Base-by-base conservation (phyloP, 2,797 vertebrate genomes). In the Cyclopterus lumpus region DNA sequence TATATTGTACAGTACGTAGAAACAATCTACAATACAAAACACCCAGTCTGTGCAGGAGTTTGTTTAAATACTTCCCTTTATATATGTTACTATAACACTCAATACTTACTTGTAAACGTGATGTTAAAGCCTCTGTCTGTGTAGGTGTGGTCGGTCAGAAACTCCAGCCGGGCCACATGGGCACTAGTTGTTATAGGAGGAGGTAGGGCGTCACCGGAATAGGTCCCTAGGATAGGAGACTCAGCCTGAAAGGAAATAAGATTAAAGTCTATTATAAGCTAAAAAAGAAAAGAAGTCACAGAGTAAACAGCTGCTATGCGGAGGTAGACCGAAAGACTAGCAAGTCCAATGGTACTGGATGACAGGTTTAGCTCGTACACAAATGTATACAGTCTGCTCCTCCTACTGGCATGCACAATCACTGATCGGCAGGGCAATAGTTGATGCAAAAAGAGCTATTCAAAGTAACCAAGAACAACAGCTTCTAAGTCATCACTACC, bases 81-180 rank as follows among this genome's bases (percentile, higher is more conserved):
- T 81, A 61, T 46, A 16, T 9, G 8, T 3, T 15, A 3, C 57
- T n/a, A 6, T 14, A 48, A 22, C 16, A 66, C 49, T 71, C 6
- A 48, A 22, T 51, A 93, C 97, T 93, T 90, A 99, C 98, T 99
- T 67, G 98, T 99, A 84, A 99, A 99, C 2, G 97, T 99, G 87
- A 99, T 99, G 91, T 99, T 99, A 92, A 99, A 99, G 60, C 98
- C 98, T 66, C 98, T 93, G 86, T 99, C 96, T 66, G 98, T 98
- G 6, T 97, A 98, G 12, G 98, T 99, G 91, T 99, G 98, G 87
- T 99, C 98, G 0, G 98, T 99, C 91, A 98, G 95, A 94, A 99
- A 99, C 93, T 99, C 98, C 38, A 99, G 93, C 14, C 98, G 94
- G 34, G 97, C 96, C 64, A 99, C 95, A 0, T 99, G 97, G 3